Percentiles rank a stretch among this genome's conserved stretches.
Evolutionary conservation across 2,113 vertebrate genomes (phyloP).

Genomic region (Paramormyrops kingsleyae): DNA sequence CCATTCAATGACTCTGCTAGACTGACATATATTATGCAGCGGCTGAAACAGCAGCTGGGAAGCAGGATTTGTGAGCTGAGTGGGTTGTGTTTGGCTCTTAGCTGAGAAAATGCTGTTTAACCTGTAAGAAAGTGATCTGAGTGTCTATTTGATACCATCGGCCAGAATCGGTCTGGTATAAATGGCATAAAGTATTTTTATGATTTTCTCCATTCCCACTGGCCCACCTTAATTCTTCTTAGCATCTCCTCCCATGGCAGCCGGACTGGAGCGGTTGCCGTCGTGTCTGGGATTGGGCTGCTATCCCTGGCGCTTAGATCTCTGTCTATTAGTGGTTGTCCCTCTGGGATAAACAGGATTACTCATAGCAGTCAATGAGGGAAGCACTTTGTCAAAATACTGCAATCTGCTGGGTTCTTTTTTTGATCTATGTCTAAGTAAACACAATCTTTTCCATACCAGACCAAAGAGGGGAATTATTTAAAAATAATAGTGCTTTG

Average conservation of each 20-base stretch:
- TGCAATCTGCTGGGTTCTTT: conserved; percentile 32
- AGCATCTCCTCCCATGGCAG: background rate
- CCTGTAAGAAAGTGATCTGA: background rate
- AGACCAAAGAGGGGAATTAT: conserved; percentile 46
- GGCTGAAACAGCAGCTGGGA: background rate
- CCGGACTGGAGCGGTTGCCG: background rate
- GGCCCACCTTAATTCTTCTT: background rate
- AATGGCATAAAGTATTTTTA: background rate
- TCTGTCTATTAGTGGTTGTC: background rate
- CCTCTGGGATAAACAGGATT: background rate
- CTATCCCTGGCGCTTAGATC: background rate
- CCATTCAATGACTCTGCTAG: background rate
- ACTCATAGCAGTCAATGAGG: background rate
- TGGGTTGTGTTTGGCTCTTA: background rate
- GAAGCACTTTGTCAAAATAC: conserved; percentile 23
- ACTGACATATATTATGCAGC: background rate
- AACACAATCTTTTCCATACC: conserved; percentile 54
- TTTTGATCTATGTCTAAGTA: conserved; percentile 39
- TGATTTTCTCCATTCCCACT: background rate
- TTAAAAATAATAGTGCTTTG: conserved; percentile 44
- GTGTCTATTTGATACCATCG: background rate
- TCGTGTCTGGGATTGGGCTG: background rate
- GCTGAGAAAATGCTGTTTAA: background rate
- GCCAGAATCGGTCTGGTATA: background rate
- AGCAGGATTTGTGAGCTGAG: background rate